Conservation (phyloP, 2,888 invertebrate species). For the Laothoe populi region DNA sequence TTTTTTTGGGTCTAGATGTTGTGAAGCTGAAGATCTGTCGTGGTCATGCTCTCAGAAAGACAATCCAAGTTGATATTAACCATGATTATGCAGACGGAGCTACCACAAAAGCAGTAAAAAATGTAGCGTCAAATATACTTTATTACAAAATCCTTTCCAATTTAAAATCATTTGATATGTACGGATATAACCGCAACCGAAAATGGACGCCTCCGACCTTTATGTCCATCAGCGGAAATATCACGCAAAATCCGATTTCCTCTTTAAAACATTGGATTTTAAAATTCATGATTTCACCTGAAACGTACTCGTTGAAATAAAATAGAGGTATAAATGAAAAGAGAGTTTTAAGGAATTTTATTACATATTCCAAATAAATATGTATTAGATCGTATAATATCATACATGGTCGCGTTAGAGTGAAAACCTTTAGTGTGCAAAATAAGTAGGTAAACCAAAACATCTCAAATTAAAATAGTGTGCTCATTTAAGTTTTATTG, state of each 20-base stretch:
- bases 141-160: neutral
- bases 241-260: slow-evolving; percentile 8
- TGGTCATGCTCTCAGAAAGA: slow-evolving; percentile 75
- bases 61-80: slow-evolving; percentile 11
- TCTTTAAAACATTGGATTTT: slow-evolving; percentile 11
- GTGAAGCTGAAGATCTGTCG: no score
- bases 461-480: neutral
- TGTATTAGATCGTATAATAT: no score
- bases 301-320: neutral
- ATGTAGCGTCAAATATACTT: neutral
- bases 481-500: slow-evolving; percentile 4
- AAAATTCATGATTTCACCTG: slow-evolving; percentile 12
- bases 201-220: slow-evolving; percentile 14
- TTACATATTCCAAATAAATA: no score
- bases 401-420: no score
- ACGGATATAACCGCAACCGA: neutral
- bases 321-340: neutral
- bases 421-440: neutral
- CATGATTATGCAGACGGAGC: neutral
- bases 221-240: slow-evolving; percentile 15
- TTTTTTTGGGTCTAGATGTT: no score
- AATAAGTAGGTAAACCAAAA: neutral
- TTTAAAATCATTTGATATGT: slow-evolving; percentile 15
- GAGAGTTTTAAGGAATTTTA: no score
- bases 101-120: neutral